Evolutionary conservation across 2,888 invertebrate species (phyloP).

Genomic region (Plebejus argus): DNA sequence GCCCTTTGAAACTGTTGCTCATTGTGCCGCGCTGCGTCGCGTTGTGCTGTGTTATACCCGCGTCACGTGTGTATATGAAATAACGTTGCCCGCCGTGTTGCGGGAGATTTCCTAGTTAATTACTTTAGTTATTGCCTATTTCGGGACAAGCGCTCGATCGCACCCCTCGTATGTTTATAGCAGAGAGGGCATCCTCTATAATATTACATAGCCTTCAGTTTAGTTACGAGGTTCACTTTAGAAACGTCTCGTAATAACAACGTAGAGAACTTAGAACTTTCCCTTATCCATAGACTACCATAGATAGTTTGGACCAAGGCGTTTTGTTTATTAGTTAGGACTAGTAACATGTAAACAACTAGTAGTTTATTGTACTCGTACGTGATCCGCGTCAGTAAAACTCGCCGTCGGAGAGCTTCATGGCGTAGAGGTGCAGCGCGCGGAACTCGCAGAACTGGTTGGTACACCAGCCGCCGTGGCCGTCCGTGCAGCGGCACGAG

Average conservation of each 20-base stretch:
- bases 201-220: no score
- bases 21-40: neutral
- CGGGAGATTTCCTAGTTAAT: neutral
- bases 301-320: neutral
- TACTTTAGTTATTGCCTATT: neutral
- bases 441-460: conserved; percentile 74
- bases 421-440: conserved; percentile 68
- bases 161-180: neutral
- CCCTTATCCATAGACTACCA: no score
- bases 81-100: neutral
- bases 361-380: neutral
- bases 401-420: conserved; percentile 69
- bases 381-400: conserved; percentile 51
- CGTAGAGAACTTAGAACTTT: no score
- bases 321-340: neutral
- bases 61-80: no score
- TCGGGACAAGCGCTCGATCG: neutral
- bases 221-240: no score
- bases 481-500: conserved; percentile 74
- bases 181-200: neutral
- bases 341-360: neutral
- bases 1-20: conserved; percentile 21
- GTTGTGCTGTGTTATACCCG: neutral
- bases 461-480: conserved; percentile 71
- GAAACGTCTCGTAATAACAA: no score